Percentiles rank a stretch among this genome's conserved stretches.
Evolutionary conservation across 2,888 invertebrate species (phyloP).

Genomic region (Brachypalpus laphriformis): DNA sequence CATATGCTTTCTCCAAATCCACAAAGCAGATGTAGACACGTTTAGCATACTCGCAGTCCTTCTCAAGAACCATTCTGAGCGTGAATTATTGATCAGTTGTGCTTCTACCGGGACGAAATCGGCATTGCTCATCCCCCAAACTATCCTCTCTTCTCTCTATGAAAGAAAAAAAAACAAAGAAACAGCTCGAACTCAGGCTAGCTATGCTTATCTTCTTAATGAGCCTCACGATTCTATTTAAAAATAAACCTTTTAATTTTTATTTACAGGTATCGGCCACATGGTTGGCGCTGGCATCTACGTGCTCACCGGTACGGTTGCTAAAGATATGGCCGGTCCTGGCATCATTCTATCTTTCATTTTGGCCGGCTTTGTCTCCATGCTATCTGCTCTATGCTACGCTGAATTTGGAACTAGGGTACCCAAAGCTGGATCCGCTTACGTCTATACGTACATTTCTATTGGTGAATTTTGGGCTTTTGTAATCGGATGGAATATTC

Average conservation of each 20-base stretch:
- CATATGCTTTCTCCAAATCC: no score
- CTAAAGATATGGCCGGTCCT: slow-evolving; percentile 90
- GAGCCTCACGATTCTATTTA: no score
- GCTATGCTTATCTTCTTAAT: no score
- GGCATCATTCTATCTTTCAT: slow-evolving; percentile 88
- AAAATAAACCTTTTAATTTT: not conserved
- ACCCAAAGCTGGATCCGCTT: slow-evolving; percentile 96
- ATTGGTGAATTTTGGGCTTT: slow-evolving; percentile 97
- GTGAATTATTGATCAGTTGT: no score
- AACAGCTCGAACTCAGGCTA: no score
- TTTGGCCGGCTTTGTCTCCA: slow-evolving; percentile 91
- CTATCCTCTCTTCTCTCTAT: no score
- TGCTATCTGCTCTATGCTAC: slow-evolving; percentile 92
- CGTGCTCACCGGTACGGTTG: slow-evolving; percentile 93
- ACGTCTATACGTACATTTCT: slow-evolving; percentile 96
- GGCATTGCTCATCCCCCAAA: no score
- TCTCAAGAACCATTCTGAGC: no score
- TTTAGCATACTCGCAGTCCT: no score
- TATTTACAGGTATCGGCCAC: slow-evolving; percentile 91
- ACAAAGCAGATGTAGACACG: no score
- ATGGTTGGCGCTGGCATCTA: slow-evolving; percentile 98
- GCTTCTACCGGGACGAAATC: no score
- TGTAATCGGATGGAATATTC: slow-evolving; percentile 96
- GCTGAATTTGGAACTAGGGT: slow-evolving; percentile 91
- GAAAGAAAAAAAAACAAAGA: no score